Conservation (phyloP, 2,888 invertebrate species). For the Nycteola revayana region DNA sequence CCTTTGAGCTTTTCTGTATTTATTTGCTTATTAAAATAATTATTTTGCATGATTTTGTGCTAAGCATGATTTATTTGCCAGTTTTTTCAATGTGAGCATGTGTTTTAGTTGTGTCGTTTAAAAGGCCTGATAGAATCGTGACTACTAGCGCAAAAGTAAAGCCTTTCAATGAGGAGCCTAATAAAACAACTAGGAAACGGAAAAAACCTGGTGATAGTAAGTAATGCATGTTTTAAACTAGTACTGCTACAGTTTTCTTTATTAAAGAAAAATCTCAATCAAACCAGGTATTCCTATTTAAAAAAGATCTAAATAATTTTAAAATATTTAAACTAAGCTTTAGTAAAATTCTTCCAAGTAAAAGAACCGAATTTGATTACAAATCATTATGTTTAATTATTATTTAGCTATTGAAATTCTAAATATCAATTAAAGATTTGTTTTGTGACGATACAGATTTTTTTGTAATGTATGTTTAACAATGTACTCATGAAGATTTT, state of each 20-base stretch:
- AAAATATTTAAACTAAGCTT: too few relatives aligned
- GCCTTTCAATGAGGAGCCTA: conserved; percentile 50
- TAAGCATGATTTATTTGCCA: conserved; percentile 24
- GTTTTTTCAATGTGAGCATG: conserved; percentile 8
- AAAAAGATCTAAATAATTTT: too few relatives aligned
- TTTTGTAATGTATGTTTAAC: too few relatives aligned
- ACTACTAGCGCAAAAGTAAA: conserved; percentile 51
- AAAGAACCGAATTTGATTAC: too few relatives aligned
- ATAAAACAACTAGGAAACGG: conserved; percentile 83
- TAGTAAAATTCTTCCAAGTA: too few relatives aligned
- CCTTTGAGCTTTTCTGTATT: conserved; percentile 9
- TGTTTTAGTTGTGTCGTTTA: conserved; percentile 91
- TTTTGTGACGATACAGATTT: too few relatives aligned
- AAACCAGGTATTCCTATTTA: too few relatives aligned
- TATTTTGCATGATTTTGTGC: conserved; percentile 9
- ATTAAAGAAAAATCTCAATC: too few relatives aligned
- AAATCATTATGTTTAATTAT: too few relatives aligned
- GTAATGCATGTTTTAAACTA: conserved; percentile 43
- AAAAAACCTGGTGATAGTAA: conserved; percentile 87
- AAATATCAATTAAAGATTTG: too few relatives aligned
- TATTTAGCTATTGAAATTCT: too few relatives aligned
- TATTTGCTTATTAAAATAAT: conserved; percentile 12
- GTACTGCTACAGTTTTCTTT: too few relatives aligned
- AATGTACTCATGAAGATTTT: not conserved
- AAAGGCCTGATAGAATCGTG: conserved; percentile 83